Evolutionary conservation across 1,140 invertebrate genomes (phyloP), one percentile per base, ranked within the genome.

Genomic region (Caenorhabditis brenneri): DNA sequence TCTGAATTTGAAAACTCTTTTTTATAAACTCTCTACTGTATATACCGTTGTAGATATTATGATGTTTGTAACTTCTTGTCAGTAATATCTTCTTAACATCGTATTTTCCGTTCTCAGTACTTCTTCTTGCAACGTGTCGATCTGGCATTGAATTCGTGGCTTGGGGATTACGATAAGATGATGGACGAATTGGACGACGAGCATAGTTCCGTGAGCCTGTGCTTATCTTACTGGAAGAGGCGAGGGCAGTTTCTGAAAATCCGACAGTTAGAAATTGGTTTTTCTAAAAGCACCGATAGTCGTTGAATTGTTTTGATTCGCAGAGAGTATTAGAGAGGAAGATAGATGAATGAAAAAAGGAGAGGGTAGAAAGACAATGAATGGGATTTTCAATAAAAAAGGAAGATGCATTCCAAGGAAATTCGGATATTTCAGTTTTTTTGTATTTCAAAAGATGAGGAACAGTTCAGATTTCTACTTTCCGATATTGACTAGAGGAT

Each of bases 41-140:
- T n/a, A n/a, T 83, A 88, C 88, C 88, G 78, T 91, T 90, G 74
- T 90, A 91, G 33, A 90, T 85, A 86, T 91, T 90, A 7, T 89
- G 85, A 82, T 91, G 82, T 87, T 93, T 93, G 3, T 93, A 93
- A 85, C 93, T 93, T 83, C 93, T 88, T 0, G 93, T 93, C 10
- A 94, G 89, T 29, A 94, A 90, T 81, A 94, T 92, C 81, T 93
- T 89, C 88, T 94, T 94, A 9, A 89, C 88, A 31, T 74, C 65
- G 24, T 74, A 74, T 74, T 36, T 74, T 16, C 31, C 31, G 12
- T 31, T 31, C 9, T 74, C 36, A 24, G 36, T 36, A 27, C n/a
- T 24, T 74, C 36, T 74, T 46, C 27, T 80, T 22, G 79, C 79
- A 24, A 83, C 42, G 49, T 83, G 82, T 36, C 82, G 78, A 79